These are phyloP conservation scores for Chiloscyllium punctatum DNA, from an alignment of 2,797 vertebrate species.

Conservation along the genomic window DNA sequence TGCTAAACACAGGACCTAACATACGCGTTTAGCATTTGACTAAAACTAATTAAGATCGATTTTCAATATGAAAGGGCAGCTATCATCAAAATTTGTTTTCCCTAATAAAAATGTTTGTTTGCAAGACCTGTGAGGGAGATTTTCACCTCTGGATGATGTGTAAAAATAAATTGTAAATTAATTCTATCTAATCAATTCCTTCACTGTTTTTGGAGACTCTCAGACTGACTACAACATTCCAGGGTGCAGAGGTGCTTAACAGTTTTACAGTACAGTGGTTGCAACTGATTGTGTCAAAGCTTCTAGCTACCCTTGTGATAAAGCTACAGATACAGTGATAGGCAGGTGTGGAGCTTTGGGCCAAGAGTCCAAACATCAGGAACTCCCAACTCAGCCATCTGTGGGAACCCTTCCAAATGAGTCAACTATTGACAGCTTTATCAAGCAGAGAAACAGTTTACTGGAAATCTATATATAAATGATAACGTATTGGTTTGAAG, in stretches of 20 bases:
- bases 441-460: not conserved
- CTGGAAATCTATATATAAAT: not conserved
- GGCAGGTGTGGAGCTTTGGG: not conserved
- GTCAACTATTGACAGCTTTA: constrained; percentile 28
- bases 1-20: not conserved
- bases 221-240: not conserved
- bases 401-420: not conserved
- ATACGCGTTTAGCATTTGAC: not conserved
- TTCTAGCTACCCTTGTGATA: not conserved
- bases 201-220: not conserved
- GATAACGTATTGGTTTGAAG: not conserved
- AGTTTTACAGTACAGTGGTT: not conserved
- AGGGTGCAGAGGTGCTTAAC: not conserved
- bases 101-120: not conserved
- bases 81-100: not conserved
- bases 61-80: not conserved
- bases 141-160: not conserved
- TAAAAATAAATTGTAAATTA: not conserved
- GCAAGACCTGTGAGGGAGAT: not conserved
- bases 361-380: not conserved
- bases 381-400: not conserved
- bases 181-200: not conserved
- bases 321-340: not conserved
- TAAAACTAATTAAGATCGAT: not conserved
- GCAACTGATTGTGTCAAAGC: not conserved